Evolutionary conservation across 1,140 invertebrate genomes (phyloP), one percentile per base, ranked within the genome.

Genomic region (Panagrolaimus sp.): DNA sequence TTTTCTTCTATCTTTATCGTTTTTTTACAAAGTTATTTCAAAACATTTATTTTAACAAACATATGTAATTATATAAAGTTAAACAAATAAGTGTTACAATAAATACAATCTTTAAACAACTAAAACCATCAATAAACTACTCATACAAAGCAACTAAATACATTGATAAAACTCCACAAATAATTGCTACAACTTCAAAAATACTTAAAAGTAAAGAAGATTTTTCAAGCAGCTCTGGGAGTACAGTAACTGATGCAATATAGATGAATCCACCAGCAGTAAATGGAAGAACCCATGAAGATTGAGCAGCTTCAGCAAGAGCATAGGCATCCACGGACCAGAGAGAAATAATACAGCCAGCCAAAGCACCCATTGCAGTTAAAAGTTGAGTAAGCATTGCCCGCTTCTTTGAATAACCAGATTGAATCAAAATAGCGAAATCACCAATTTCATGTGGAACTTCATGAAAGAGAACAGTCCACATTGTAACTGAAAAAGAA

Each of bases 201-300:
- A 83, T 57, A 16, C 75, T 77, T 46, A 81, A 70, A 53, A 71
- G 76, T 23, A 74, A 64, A 1, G 77, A 78, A 25, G 71, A 73
- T 20, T 75, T 74, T 68, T 83, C 80, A 67, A 96, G 85, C 27
- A 96, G 86, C 84, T 96, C 92, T 62, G 94, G 93, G 84, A 97
- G 95, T 1, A 96, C 91, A 64, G 92, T 93, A 0, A 97, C 94
- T 31, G 93, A 93, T 14, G 93, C 93, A 77, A 98, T 96, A 83
- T 97, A 98, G 84, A 97, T 96, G 83, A 98, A 97, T 20, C 94
- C 94, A 67, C 93, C 94, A 68, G 94, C 94, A 46, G 94, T 98
- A 80, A 97, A 96, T 43, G 94, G 93, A 61, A 97, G 85, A 70
- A 96, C 91, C 87, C 91, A 91, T 13, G 88, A 87, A 44, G 90